Evolutionary conservation across 2,113 vertebrate species (phyloP), one percentile per base, ranked within the genome.

Genomic region (Solea solea): DNA sequence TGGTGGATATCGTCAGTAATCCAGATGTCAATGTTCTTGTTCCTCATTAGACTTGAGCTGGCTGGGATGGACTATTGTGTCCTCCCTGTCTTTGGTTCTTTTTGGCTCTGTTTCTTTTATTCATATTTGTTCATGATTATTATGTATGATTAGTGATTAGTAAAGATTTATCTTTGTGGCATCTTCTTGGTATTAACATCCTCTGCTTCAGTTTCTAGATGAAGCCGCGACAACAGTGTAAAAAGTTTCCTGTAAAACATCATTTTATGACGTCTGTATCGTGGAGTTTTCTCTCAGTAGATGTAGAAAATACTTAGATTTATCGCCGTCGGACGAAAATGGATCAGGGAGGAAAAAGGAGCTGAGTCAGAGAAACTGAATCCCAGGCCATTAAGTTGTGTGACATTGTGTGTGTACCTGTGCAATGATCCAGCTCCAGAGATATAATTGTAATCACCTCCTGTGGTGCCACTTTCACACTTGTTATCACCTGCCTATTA

Each of bases 381-480:
- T 11, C 39, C 48, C 34, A 56, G 25, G 6, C 8, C 2, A 14
- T 21, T 10, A 44, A 4, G 46, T 48, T 50, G 48, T 49, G 57
- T 3, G 25, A n/a, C n/a, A 69, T n/a, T 67, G 41, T 46, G 41
- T 49, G 57, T 49, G 51, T 54, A 57, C 21, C 5, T 53, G 58
- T 14, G 50, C 49, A 79, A 51, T 61, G 67, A 48, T 41, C 14
- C 14, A 9, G 39, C 61, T 64, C 64, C 27, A 61, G 50, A 63
- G 41, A n/a, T 76, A 41, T 84, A 82, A 87, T 82, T 80, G 81
- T 72, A 64, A 68, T 76, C 64, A 52, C 53, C 76, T 72, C 80
- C 85, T 70, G 64, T 66, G 62, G 68, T 76, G 75, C 68, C 55
- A 74, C 65, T 71, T 63, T 76, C 78, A 73, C 69, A 85, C 54